phyloP scores from a whole-genome alignment of 2,888 invertebrate genomes.

The Rhagium mordax region DNA sequence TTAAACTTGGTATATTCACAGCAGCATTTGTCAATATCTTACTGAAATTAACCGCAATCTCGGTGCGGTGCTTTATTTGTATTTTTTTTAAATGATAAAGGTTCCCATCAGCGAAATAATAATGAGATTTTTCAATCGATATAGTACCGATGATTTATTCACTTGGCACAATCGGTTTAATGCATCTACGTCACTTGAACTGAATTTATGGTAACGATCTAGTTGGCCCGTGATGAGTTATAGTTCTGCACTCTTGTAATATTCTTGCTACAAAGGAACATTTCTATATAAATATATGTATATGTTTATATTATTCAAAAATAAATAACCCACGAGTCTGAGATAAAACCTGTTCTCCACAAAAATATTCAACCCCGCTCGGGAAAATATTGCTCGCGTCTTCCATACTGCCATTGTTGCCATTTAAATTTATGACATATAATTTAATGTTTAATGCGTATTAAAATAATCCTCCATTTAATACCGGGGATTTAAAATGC shows the following conservation, averaged over 20 bases:
- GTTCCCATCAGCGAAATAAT: constrained; percentile 42
- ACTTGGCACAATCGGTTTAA: constrained; percentile 56
- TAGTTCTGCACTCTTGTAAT: constrained; percentile 55
- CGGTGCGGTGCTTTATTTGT: constrained; percentile 17
- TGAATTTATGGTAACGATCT: constrained; percentile 57
- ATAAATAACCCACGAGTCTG: constrained; percentile 59
- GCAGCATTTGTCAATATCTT: not conserved
- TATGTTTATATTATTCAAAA: constrained; percentile 64
- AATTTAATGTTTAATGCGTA: constrained; percentile 60
- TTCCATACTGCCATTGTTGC: constrained; percentile 54
- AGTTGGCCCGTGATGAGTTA: constrained; percentile 51
- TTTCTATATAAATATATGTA: constrained; percentile 61
- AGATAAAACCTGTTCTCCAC: constrained; percentile 62
- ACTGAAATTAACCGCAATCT: not conserved
- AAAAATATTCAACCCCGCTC: constrained; percentile 57
- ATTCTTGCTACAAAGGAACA: constrained; percentile 55
- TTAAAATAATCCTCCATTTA: constrained; percentile 56
- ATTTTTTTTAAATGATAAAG: constrained; percentile 51
- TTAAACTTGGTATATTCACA: no score
- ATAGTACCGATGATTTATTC: constrained; percentile 57
- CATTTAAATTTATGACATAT: constrained; percentile 59
- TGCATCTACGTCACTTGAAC: constrained; percentile 56
- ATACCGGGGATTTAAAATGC: constrained; percentile 50
- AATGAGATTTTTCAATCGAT: constrained; percentile 53
- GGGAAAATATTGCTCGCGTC: constrained; percentile 51